These are phyloP conservation scores for Acanthis flammea DNA, from an alignment of 2,797 vertebrate species.

Conservation along the genomic window DNA sequence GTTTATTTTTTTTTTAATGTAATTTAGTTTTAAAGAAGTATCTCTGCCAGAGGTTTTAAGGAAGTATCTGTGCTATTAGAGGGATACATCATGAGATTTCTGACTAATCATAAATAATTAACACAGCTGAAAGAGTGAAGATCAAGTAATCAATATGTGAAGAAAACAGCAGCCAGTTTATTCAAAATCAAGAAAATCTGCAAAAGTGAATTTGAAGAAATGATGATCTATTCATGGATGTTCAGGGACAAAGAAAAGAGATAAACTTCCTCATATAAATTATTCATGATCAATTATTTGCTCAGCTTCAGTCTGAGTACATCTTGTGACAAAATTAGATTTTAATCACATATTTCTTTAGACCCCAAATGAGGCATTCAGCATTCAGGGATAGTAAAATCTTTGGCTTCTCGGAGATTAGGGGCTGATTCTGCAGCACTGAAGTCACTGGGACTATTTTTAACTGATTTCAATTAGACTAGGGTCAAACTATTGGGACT, in stretches of 20 bases:
- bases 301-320: slow-evolving; percentile 33
- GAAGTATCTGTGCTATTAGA: background rate
- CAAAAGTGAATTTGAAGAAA: slow-evolving; percentile 45
- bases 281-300: slow-evolving; percentile 63
- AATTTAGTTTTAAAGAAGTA: background rate
- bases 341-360: slow-evolving; percentile 64
- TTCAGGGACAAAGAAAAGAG: slow-evolving; percentile 39
- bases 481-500: background rate
- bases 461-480: slow-evolving; percentile 11
- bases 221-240: slow-evolving; percentile 24
- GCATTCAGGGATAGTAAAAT: slow-evolving; percentile 33
- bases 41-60: background rate
- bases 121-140: background rate
- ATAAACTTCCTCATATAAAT: slow-evolving; percentile 55
- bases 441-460: slow-evolving; percentile 31
- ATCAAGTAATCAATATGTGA: background rate
- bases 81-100: background rate
- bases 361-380: slow-evolving; percentile 47
- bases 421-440: background rate
- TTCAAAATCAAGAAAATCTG: slow-evolving; percentile 10
- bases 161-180: background rate
- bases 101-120: slow-evolving; percentile 17
- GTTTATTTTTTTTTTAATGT: background rate
- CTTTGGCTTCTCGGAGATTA: background rate
- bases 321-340: slow-evolving; percentile 58